Evolutionary conservation across 1,140 invertebrate genomes (phyloP).

Genomic region (Plodia interpunctella): DNA sequence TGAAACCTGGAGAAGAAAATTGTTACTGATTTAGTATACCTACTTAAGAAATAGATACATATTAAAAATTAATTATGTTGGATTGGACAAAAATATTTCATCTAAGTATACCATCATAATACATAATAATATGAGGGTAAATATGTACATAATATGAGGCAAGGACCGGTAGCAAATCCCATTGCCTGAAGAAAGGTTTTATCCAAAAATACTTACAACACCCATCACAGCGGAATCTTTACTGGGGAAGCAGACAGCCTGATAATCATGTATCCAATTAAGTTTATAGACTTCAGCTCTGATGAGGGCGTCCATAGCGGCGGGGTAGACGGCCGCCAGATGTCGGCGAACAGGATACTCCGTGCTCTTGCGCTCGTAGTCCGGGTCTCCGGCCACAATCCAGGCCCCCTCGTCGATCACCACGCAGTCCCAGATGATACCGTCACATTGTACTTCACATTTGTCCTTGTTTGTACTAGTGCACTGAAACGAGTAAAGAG

Average conservation of each 20-base stretch:
- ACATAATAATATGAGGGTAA: no score
- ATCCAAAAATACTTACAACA: not conserved
- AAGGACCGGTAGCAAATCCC: no score
- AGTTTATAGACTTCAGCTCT: constrained; percentile 49
- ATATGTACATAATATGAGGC: no score
- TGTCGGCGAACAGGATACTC: constrained; percentile 36
- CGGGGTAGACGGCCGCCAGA: constrained; percentile 43
- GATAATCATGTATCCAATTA: constrained; percentile 64
- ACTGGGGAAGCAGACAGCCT: constrained; percentile 55
- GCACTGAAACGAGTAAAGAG: no score
- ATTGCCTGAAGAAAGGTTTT: no score
- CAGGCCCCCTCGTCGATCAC: constrained; percentile 59
- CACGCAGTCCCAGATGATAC: constrained; percentile 47
- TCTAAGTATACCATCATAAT: no score
- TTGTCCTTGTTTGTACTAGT: constrained; percentile 29
- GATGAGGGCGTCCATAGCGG: constrained; percentile 48
- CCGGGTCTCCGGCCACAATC: constrained; percentile 36
- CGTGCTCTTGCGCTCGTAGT: constrained; percentile 9
- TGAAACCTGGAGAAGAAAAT: constrained; percentile 17
- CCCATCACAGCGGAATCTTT: constrained; percentile 14
- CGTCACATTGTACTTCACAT: constrained; percentile 46
- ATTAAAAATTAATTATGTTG: no score
- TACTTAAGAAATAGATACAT: no score
- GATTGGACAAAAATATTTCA: no score
- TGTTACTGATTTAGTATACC: no score